Evolutionary conservation across 2,888 invertebrate genomes (phyloP).

Genomic region (Nephrotoma flavescens): DNA sequence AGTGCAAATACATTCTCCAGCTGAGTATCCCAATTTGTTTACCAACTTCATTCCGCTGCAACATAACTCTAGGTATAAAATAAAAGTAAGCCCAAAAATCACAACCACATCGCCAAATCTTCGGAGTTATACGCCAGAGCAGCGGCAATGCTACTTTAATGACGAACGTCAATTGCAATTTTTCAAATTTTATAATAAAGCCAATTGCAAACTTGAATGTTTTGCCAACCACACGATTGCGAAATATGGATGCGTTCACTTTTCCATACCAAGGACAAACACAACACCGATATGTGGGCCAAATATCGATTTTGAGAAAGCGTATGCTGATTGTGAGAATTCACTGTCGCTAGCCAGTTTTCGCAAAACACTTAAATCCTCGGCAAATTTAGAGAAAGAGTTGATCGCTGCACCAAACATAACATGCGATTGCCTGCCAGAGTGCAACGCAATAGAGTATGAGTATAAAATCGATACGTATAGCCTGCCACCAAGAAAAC

Average conservation of each 20-base stretch:
- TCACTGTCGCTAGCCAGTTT: no score
- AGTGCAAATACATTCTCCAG: background rate
- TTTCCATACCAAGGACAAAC: background rate
- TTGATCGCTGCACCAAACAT: no score
- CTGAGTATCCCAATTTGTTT: background rate
- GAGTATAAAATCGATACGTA: no score
- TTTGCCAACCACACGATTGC: background rate
- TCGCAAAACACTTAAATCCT: no score
- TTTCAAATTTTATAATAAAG: background rate
- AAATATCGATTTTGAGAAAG: no score
- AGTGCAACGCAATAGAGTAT: no score
- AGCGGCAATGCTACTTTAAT: background rate
- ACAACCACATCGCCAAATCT: background rate
- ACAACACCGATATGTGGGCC: background rate
- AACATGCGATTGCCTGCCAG: no score
- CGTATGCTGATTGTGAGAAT: no score
- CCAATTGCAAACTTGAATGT: background rate
- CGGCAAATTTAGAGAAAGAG: no score
- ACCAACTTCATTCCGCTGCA: background rate
- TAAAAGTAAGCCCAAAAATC: background rate
- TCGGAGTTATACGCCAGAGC: background rate
- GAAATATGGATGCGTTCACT: background rate
- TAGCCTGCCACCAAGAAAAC: background rate
- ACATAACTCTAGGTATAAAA: background rate
- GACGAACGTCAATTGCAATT: background rate